Conservation (phyloP, 37 sponge, comb jelly and placozoan genomes). For the Hexactinellida sp. region DNA sequence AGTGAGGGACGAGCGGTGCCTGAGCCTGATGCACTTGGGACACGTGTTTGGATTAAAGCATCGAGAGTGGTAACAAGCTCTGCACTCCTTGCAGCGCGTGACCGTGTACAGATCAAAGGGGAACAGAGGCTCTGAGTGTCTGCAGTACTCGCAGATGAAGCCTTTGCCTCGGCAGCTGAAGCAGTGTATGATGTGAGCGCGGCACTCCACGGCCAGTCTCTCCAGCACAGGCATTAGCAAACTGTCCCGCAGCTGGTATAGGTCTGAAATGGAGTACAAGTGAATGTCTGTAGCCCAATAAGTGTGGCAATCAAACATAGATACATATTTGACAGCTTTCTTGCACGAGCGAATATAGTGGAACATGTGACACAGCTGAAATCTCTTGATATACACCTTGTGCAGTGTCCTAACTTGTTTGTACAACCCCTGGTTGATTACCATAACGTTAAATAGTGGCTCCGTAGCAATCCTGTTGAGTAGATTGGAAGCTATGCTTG, state of each 20-base stretch:
- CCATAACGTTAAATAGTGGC: not conserved
- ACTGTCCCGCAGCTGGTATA: conserved; percentile 25
- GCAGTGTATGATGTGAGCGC: not conserved
- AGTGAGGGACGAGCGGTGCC: not conserved
- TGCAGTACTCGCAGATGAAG: conserved; percentile 89
- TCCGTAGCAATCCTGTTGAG: conserved; percentile 1
- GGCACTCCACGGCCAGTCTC: not conserved
- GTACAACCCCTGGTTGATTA: not conserved
- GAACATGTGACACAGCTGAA: not conserved
- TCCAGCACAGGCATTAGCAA: not conserved
- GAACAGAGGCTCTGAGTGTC: conserved; percentile 51
- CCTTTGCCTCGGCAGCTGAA: conserved; percentile 70
- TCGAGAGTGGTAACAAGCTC: conserved; percentile 21
- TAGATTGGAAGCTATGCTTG: conserved; percentile 5
- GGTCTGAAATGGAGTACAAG: conserved; percentile 56
- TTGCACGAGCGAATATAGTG: not conserved
- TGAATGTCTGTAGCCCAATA: conserved; percentile 52
- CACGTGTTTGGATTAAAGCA: conserved; percentile 18
- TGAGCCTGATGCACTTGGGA: conserved; percentile 23
- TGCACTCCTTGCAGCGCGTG: conserved; percentile 35
- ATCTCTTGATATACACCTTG: not conserved
- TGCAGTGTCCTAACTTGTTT: not conserved
- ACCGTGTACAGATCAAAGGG: conserved; percentile 74
- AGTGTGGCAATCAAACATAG: conserved; percentile 26
- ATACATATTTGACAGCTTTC: conserved; percentile 18